Base-by-base conservation (phyloP, 2,888 invertebrate genomes). In the Zootermopsis nevadensis region DNA sequence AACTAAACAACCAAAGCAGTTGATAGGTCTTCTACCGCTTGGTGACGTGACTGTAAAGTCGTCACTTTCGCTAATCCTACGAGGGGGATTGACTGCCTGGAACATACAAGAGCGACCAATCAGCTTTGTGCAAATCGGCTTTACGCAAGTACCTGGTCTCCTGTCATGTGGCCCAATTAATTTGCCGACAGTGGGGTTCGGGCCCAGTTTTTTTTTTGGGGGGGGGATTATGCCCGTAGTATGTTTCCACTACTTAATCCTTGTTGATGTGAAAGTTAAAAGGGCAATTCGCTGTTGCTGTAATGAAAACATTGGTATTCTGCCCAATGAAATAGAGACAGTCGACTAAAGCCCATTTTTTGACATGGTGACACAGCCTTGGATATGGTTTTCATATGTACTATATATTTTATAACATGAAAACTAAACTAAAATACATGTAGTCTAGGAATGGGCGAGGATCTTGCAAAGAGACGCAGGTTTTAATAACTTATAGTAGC, bases 151-250 rank as follows among this genome's bases (percentile, higher is more conserved):
- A 82, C 83, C 82, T 83, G 82, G 83, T 83, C 84, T 82, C 42
- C 81, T 55, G 84, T 81, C 82, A 77, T 80, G 82, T 60, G 72
- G 80, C 53, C 84, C 84, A 84, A 84, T 84, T 84, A 84, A 83
- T 84, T 84, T 79, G 72, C 83, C 67, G 82, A 81, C 83, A 77
- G 66, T 27, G 31, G 82, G 60, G 27, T 53, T 24, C 19, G 60
- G 30, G 35, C 10, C 53, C n/a, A n/a, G n/a, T n/a, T n/a, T n/a
- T n/a, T n/a, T n/a, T n/a, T 12, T 8, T 22, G 12, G 33, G 72
- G 31, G 69, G n/a, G 19, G 1, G 30, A 19, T 30, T 69, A 31
- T 10, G 69, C 31, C 69, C 30, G 10, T 8, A 8, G 3, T 48
- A 48, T 15, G 48, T 19, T 48, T 19, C 48, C 48, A 48, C 15